Percentiles rank a stretch among this genome's conserved stretches.
phyloP scores from a whole-genome alignment of 2,888 invertebrate genomes.

The Ichneumoninae sp. region DNA sequence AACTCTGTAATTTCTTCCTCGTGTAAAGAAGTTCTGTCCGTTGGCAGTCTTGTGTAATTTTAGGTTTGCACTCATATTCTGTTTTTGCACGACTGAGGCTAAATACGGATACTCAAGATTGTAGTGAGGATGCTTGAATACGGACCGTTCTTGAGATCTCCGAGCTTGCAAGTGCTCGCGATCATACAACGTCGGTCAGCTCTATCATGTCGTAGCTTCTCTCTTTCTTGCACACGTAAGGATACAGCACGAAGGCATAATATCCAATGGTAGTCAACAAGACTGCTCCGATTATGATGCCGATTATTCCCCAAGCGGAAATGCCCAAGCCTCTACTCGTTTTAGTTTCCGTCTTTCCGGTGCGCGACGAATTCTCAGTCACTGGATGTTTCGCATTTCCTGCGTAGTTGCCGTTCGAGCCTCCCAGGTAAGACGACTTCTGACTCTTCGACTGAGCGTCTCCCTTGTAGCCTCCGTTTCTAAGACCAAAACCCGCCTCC shows the following conservation, averaged over 20 bases:
- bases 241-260: slow-evolving; percentile 89
- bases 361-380: not conserved
- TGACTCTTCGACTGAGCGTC: not conserved
- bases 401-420: not conserved
- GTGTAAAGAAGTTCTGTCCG: not conserved
- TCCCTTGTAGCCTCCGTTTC: not conserved
- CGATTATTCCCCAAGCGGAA: slow-evolving; percentile 89
- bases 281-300: slow-evolving; percentile 85
- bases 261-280: slow-evolving; percentile 86
- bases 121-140: not conserved
- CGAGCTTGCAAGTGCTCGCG: slow-evolving; percentile 20
- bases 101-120: not conserved
- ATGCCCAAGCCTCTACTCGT: slow-evolving; percentile 72
- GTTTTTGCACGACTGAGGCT: too few relatives aligned
- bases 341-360: not conserved
- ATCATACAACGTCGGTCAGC: slow-evolving; percentile 82
- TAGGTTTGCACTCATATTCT: too few relatives aligned
- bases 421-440: slow-evolving; percentile 8
- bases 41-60: not conserved
- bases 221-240: slow-evolving; percentile 87
- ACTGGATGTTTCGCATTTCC: not conserved
- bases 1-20: too few relatives aligned
- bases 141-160: not conserved
- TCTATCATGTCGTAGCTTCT: slow-evolving; percentile 87
- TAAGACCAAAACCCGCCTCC: slow-evolving; percentile 44